These are phyloP conservation scores for Rhopilema esculentum DNA, from an alignment of 30 jellyfish, hydroid and myxozoan species.

Conservation along the genomic window DNA sequence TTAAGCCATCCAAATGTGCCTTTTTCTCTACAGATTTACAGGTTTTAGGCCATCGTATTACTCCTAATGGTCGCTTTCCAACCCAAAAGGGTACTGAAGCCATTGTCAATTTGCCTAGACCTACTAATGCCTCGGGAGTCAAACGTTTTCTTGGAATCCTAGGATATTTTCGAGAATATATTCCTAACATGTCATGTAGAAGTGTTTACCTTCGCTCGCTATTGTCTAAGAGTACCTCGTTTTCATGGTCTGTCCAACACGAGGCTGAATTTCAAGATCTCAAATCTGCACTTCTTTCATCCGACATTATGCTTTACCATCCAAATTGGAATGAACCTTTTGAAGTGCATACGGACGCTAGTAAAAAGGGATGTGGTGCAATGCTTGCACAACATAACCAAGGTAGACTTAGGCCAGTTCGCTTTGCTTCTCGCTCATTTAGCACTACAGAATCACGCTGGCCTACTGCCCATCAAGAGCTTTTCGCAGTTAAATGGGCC, in stretches of 20 bases:
- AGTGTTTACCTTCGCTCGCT: conserved; percentile 1
- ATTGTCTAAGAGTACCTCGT: conserved; percentile 19
- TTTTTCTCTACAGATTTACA: no score
- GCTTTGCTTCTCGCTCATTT: conserved; percentile 32
- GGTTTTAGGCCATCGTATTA: no score
- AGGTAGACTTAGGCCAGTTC: conserved; percentile 17
- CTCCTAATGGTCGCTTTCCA: conserved; percentile 52
- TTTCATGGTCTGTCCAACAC: conserved; percentile 10
- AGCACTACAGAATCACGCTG: conserved; percentile 25
- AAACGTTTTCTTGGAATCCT: conserved; percentile 43
- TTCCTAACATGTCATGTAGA: conserved; percentile 6
- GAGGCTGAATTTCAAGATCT: conserved; percentile 33
- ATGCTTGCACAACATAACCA: conserved; percentile 10
- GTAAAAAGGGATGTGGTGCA: conserved; percentile 35
- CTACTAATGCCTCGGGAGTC: neutral
- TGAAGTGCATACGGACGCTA: conserved; percentile 37
- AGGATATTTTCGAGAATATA: conserved; percentile 37
- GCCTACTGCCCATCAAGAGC: conserved; percentile 46
- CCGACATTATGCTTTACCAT: conserved; percentile 16
- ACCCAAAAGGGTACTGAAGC: conserved; percentile 28
- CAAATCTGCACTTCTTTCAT: conserved; percentile 7
- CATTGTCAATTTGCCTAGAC: conserved; percentile 1
- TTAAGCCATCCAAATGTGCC: no score
- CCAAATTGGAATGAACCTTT: no score
- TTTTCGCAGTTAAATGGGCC: conserved; percentile 58